Evolutionary conservation across 2,888 invertebrate species (phyloP).

Genomic region (Dusona sp.): DNA sequence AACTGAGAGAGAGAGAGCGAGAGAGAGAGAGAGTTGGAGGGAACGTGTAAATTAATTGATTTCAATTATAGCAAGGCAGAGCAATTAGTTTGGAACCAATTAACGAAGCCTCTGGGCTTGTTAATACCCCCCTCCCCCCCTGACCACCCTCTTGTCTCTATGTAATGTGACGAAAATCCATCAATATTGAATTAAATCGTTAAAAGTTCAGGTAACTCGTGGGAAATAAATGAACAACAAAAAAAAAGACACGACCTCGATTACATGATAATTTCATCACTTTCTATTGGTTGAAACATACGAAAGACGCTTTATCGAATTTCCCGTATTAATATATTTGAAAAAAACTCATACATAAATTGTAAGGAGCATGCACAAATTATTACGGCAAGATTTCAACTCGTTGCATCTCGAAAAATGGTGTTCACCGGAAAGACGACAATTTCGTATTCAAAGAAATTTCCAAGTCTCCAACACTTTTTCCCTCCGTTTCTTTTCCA

Average conservation of each 20-base stretch:
- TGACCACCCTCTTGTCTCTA: neutral
- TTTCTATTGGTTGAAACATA: neutral
- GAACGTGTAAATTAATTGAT: slow-evolving; percentile 80
- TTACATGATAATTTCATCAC: neutral
- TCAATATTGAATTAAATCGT: neutral
- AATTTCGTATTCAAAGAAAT: slow-evolving; percentile 32
- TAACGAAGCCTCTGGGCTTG: slow-evolving; percentile 72
- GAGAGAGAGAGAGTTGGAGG: slow-evolving; percentile 61
- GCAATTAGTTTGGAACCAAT: slow-evolving; percentile 82
- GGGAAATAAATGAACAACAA: neutral
- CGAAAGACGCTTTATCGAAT: neutral
- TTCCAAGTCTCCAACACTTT: neutral
- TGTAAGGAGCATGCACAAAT: neutral
- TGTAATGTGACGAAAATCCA: neutral
- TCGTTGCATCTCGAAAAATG: neutral
- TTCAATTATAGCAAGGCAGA: slow-evolving; percentile 78
- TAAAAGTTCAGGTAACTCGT: neutral
- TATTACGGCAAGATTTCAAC: neutral
- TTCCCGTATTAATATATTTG: neutral
- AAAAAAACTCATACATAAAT: neutral
- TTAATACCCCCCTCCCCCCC: neutral
- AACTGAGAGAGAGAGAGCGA: slow-evolving; percentile 68
- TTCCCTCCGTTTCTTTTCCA: slow-evolving; percentile 11
- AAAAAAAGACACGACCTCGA: neutral
- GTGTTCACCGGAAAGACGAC: neutral